Percentiles rank a stretch among this genome's conserved stretches.
Conservation (phyloP, 2,888 invertebrate genomes). For the Chorisops tibialis region DNA sequence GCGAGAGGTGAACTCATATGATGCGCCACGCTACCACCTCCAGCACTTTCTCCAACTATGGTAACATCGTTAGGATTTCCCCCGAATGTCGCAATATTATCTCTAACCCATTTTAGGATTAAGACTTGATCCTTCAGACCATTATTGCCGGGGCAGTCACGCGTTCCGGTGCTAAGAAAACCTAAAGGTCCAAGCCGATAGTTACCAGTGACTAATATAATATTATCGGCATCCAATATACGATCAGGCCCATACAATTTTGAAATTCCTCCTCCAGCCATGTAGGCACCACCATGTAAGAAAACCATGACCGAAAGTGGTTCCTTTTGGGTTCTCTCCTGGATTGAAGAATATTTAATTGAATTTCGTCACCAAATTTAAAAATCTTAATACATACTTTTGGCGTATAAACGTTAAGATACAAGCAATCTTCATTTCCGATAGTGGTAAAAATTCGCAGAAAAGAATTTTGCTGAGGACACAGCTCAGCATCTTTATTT, state of each 20-base stretch:
- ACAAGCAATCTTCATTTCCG: conserved; percentile 13
- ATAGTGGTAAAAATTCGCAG: not conserved
- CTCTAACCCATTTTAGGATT: conserved; percentile 29
- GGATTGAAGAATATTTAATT: too few relatives aligned
- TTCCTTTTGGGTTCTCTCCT: not conserved
- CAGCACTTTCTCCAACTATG: conserved; percentile 14
- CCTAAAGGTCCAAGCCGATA: conserved; percentile 44
- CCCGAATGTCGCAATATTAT: conserved; percentile 28
- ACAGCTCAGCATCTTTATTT: not conserved
- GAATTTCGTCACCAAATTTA: too few relatives aligned
- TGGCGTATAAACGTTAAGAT: not conserved
- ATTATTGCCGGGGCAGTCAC: conserved; percentile 28
- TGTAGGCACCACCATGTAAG: conserved; percentile 54
- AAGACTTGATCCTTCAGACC: conserved; percentile 31
- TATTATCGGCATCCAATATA: conserved; percentile 43
- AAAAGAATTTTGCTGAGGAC: conserved; percentile 5
- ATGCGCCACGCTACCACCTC: conserved; percentile 5
- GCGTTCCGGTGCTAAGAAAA: conserved; percentile 26
- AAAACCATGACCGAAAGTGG: conserved; percentile 46
- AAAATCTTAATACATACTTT: too few relatives aligned
- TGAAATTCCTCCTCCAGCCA: conserved; percentile 55
- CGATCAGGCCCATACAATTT: conserved; percentile 46
- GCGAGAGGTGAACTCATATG: conserved; percentile 1
- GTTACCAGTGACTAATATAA: conserved; percentile 45
- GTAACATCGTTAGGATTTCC: conserved; percentile 23